phyloP scores from a whole-genome alignment of 2,797 vertebrate genomes.

The Echeneis naucrates region DNA sequence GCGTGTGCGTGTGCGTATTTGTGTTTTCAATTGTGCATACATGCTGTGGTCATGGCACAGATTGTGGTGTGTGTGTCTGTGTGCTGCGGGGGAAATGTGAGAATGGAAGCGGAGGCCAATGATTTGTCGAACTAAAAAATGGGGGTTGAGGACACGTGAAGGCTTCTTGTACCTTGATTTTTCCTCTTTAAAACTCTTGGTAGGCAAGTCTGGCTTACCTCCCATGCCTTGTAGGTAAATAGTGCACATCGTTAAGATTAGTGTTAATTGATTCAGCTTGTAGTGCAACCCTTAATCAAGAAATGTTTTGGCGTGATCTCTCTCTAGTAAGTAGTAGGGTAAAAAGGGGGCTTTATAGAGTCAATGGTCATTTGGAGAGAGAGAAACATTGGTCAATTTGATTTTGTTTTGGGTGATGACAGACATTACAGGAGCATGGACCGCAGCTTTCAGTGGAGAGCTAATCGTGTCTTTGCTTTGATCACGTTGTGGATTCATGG shows the following conservation, averaged over 20 bases:
- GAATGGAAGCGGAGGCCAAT: conserved; percentile 56
- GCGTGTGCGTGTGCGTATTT: conserved; percentile 15
- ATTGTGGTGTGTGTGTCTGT: conserved; percentile 31
- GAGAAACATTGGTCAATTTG: conserved; percentile 55
- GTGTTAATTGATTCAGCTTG: conserved; percentile 82
- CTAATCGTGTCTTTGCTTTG: conserved; percentile 44
- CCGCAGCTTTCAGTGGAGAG: conserved; percentile 59
- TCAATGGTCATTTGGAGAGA: conserved; percentile 59
- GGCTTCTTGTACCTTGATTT: conserved; percentile 58
- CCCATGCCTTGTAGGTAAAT: conserved; percentile 76
- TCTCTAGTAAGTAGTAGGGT: conserved; percentile 66
- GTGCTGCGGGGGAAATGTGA: conserved; percentile 37
- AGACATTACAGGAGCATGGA: conserved; percentile 63
- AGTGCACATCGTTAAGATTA: conserved; percentile 84
- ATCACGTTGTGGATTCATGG: conserved; percentile 37
- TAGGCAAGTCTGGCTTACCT: conserved; percentile 73
- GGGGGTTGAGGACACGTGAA: conserved; percentile 47
- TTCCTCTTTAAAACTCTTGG: conserved; percentile 67
- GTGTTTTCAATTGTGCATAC: conserved; percentile 29
- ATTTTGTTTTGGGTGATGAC: conserved; percentile 48
- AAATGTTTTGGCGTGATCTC: conserved; percentile 79
- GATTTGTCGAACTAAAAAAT: conserved; percentile 58
- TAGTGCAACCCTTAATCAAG: conserved; percentile 83
- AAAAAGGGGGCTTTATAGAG: conserved; percentile 42
- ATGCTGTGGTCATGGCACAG: conserved; percentile 62